A percentile compares a stretch with the other conserved stretches of the same genome.
Conservation (phyloP, 1,140 invertebrate species). For the Potamilus streckersoni region DNA sequence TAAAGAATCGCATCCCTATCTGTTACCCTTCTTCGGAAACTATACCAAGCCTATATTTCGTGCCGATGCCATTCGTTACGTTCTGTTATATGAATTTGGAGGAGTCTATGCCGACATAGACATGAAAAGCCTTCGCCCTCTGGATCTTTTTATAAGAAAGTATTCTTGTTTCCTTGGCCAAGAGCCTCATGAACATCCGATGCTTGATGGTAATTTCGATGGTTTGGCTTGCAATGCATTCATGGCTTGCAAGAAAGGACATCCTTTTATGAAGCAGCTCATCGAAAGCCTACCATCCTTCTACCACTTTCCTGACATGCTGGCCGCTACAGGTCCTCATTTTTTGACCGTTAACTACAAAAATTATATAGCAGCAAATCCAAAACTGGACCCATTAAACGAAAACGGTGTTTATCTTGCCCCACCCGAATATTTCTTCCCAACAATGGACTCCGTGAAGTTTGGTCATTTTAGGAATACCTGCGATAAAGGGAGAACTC, state of each 20-base stretch:
- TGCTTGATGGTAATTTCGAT: constrained; percentile 42
- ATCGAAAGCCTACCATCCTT: constrained; percentile 41
- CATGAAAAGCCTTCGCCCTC: constrained; percentile 43
- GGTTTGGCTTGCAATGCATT: constrained; percentile 49
- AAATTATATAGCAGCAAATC: constrained; percentile 20
- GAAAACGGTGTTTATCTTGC: constrained; percentile 32
- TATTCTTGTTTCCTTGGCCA: constrained; percentile 51
- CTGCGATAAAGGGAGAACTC: constrained; percentile 24
- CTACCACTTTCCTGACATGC: constrained; percentile 41
- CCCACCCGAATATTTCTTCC: constrained; percentile 48
- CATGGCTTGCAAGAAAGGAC: constrained; percentile 44
- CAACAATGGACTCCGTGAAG: constrained; percentile 42
- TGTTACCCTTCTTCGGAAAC: constrained; percentile 37
- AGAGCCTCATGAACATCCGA: constrained; percentile 51
- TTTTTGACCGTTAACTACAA: constrained; percentile 42
- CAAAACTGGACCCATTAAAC: background rate
- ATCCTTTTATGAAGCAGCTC: constrained; percentile 48
- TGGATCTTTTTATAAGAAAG: constrained; percentile 33
- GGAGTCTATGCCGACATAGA: constrained; percentile 55
- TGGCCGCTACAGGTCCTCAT: constrained; percentile 53
- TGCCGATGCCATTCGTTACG: constrained; percentile 49
- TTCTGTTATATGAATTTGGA: constrained; percentile 50
- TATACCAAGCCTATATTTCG: constrained; percentile 43
- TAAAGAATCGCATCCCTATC: constrained; percentile 35
- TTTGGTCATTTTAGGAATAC: constrained; percentile 15